Base-by-base conservation (phyloP, 2,888 invertebrate genomes). In the Tenthredo livida region DNA sequence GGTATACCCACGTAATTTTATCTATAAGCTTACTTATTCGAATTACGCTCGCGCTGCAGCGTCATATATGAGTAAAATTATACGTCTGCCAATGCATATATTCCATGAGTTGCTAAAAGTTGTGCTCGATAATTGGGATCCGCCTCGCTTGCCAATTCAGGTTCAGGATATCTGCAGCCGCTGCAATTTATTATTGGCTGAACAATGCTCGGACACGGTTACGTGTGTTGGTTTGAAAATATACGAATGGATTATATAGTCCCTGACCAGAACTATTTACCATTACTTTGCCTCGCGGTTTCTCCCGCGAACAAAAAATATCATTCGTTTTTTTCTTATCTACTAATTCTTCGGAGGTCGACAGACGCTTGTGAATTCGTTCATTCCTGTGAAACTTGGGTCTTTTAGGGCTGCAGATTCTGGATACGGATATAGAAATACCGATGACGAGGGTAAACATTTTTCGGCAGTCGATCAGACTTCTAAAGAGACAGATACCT, bases 181-280 rank as follows among this genome's bases (percentile, higher is more conserved):
- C n/a, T 80, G 80, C 58, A 61, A 80, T 80, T 80, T 80, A 80
- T 61, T 61, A 80, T 80, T 65, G 61, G 43, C 58, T 65, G 61
- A 80, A 80, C 40, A 80, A 80, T 65, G 15, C 61, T 40, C 37
- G 80, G 80, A 80, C 37, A 40, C 61, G 61, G 40, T 65, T 80
- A 37, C 58, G 80, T 80, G 37, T 50, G 29, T 54, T 77, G 77
- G 77, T 40, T 50, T 17, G 17, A 9, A 29, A 77, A 54, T 54
- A 54, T 54, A 77, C 33, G 6, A 33, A 54, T 9, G 29, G 29
- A n/a, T 50, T 50, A 33, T 33, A 12, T 40, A 50, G 77, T 33
- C n/a, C 37, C 77, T 15, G 77, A n/a, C 7, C 50, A 47, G 4
- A 77, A 33, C 25, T 50, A 33, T 54, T 77, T 29, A 9, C 75